These are phyloP conservation scores for Drosophila cardini DNA, from an alignment of 1,140 invertebrate genomes.

Conservation along the genomic window DNA sequence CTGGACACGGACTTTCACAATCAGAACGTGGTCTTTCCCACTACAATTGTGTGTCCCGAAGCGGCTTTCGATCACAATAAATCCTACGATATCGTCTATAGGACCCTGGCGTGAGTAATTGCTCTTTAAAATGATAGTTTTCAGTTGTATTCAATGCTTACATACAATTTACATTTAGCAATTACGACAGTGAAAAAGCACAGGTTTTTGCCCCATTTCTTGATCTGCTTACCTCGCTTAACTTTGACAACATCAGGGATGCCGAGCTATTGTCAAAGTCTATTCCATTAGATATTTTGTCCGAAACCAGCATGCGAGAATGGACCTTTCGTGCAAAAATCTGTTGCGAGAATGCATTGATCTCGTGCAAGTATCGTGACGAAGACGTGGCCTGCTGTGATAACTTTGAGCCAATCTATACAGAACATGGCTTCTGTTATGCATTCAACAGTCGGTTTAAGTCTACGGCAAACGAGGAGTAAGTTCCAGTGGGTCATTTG, in stretches of 20 bases:
- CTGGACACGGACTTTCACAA: conserved; percentile 90
- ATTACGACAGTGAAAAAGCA: conserved; percentile 64
- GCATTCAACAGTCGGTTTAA: conserved; percentile 88
- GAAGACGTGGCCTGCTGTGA: conserved; percentile 87
- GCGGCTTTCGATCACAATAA: conserved; percentile 84
- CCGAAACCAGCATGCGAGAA: conserved; percentile 61
- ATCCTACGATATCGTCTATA: conserved; percentile 65
- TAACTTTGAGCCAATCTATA: conserved; percentile 87
- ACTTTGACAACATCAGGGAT: conserved; percentile 74
- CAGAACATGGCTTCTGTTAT: conserved; percentile 90
- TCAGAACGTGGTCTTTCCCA: conserved; percentile 90
- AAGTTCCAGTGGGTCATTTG: conserved; percentile 33
- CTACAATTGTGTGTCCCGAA: conserved; percentile 88
- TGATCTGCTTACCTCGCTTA: conserved; percentile 77
- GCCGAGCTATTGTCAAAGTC: conserved; percentile 52
- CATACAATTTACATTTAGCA: conserved; percentile 27
- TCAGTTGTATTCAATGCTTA: not conserved
- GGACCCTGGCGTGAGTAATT: conserved; percentile 66
- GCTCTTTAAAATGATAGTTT: not conserved
- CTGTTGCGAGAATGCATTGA: conserved; percentile 66
- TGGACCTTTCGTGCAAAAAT: conserved; percentile 69
- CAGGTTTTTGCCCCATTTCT: conserved; percentile 72
- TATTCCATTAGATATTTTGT: conserved; percentile 49
- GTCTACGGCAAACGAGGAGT: conserved; percentile 72
- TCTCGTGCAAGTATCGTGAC: conserved; percentile 87